phyloP scores from a whole-genome alignment of 2,888 invertebrate species.

The Lobophora halterata region DNA sequence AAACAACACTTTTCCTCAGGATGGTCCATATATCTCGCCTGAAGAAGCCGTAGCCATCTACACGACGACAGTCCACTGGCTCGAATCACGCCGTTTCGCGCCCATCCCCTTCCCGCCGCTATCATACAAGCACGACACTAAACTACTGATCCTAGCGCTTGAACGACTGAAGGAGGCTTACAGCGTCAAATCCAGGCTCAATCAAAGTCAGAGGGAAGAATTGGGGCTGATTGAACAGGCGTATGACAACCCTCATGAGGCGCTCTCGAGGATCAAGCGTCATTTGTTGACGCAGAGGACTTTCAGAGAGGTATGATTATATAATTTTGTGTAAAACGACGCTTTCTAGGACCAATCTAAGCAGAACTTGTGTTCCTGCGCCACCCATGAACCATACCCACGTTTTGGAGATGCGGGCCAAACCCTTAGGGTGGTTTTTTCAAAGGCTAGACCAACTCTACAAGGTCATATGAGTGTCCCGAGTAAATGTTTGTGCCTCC shows the following conservation, averaged over 20 bases:
- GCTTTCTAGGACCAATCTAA: too few species aligned
- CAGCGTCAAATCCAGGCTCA: constrained; percentile 97
- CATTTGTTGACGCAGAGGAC: constrained; percentile 98
- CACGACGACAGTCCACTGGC: constrained; percentile 99
- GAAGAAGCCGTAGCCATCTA: constrained; percentile 99
- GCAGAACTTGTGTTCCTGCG: too few species aligned
- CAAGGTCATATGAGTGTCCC: too few species aligned
- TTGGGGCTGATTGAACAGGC: constrained; percentile 99
- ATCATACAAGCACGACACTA: constrained; percentile 99
- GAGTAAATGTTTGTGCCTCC: too few species aligned
- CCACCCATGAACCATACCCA: too few species aligned
- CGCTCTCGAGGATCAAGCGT: constrained; percentile 98
- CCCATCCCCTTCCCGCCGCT: constrained; percentile 99
- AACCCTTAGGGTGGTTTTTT: too few species aligned
- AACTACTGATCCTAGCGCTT: constrained; percentile 96
- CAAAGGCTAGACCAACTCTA: too few species aligned
- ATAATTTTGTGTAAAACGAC: too few species aligned
- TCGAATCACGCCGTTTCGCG: constrained; percentile 98
- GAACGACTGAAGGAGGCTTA: constrained; percentile 99
- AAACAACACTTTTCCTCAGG: constrained; percentile 71
- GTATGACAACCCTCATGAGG: constrained; percentile 99
- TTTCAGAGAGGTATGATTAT: constrained; percentile 94
- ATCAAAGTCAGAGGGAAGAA: constrained; percentile 99
- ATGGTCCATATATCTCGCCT: constrained; percentile 99
- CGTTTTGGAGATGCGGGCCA: too few species aligned